Percentiles rank a stretch among this genome's conserved stretches.
Evolutionary conservation across 2,888 invertebrate species (phyloP).

Genomic region (Tetragnatha montana): DNA sequence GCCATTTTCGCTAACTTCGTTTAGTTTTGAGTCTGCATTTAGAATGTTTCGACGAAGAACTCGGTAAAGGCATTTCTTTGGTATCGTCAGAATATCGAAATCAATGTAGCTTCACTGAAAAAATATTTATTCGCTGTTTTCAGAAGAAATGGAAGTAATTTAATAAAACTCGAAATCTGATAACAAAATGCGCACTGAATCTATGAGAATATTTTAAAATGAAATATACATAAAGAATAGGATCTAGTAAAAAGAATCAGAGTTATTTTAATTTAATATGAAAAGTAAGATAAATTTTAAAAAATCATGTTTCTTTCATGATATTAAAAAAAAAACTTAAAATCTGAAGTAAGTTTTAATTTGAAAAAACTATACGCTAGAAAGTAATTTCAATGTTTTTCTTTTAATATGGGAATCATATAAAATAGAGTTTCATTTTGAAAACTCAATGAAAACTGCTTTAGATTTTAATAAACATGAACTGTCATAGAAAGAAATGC

Average conservation of each 20-base stretch:
- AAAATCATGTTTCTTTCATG: not conserved
- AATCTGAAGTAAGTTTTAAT: too few species aligned
- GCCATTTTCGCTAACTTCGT: slow-evolving; percentile 1
- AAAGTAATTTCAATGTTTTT: too few species aligned
- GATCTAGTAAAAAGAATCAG: not conserved
- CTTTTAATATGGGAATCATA: too few species aligned
- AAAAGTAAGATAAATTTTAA: not conserved
- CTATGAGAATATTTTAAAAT: not conserved
- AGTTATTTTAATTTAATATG: not conserved
- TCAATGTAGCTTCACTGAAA: slow-evolving; percentile 1
- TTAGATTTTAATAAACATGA: too few species aligned
- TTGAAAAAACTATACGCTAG: too few species aligned
- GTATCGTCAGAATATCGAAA: not conserved
- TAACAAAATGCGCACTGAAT: not conserved
- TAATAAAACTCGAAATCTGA: not conserved
- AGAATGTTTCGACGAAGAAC: not conserved
- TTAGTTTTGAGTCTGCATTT: not conserved
- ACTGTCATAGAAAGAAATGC: too few species aligned
- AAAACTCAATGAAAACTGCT: too few species aligned
- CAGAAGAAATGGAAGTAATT: not conserved
- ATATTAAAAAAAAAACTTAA: too few species aligned
- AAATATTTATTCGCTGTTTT: not conserved
- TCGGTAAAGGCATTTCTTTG: not conserved
- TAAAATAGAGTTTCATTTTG: too few species aligned
- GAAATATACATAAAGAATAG: not conserved